Conservation (phyloP, 2,888 invertebrate genomes). For the Synergus umbraculus region DNA sequence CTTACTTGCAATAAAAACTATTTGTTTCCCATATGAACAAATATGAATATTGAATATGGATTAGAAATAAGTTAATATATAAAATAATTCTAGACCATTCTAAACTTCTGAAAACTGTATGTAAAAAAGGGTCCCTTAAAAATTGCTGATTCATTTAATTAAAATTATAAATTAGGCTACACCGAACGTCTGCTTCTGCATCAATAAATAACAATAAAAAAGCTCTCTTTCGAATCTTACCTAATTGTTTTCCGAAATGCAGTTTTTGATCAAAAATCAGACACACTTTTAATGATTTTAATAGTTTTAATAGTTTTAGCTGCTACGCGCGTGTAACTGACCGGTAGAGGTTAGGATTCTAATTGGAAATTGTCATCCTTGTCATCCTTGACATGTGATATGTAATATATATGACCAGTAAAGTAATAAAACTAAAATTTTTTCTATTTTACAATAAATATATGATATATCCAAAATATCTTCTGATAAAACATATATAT, state of each 20-base stretch:
- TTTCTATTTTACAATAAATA: neutral
- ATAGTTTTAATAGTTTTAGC: neutral
- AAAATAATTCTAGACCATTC: neutral
- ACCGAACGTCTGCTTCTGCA: neutral
- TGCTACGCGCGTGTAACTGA: neutral
- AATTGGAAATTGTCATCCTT: too few relatives aligned
- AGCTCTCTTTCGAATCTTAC: neutral
- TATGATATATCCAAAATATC: too few relatives aligned
- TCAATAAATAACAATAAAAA: neutral
- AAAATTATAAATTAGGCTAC: neutral
- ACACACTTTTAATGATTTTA: neutral
- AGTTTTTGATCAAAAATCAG: neutral
- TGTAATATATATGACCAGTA: too few relatives aligned
- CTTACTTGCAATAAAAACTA: neutral
- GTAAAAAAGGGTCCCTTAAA: neutral
- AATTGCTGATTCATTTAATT: neutral
- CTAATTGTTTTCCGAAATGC: neutral
- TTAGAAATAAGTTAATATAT: neutral
- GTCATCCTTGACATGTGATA: too few relatives aligned
- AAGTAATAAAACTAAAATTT: neutral
- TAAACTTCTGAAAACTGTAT: neutral
- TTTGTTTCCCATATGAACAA: neutral
- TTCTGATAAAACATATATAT: too few relatives aligned
- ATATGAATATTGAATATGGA: neutral
- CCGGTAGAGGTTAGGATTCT: neutral